A percentile compares a stretch with the other conserved stretches of the same genome.
These are phyloP conservation scores for Burhinus oedicnemus DNA, from an alignment of 2,113 vertebrate genomes.

Conservation along the genomic window DNA sequence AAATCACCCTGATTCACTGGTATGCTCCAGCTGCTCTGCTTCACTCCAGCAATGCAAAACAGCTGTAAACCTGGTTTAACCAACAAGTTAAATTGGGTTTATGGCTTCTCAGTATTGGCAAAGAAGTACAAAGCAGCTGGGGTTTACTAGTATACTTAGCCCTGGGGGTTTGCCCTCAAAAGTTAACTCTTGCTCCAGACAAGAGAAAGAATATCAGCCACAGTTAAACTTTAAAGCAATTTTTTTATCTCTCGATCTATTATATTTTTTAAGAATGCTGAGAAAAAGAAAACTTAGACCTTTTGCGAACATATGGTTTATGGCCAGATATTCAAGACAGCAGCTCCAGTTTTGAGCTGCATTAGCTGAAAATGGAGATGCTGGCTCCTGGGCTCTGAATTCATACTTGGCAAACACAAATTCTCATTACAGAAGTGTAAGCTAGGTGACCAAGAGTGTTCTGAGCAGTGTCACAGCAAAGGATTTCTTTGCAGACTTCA, in stretches of 20 bases:
- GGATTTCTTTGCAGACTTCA: not conserved
- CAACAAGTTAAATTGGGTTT: conserved; percentile 47
- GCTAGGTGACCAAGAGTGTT: not conserved
- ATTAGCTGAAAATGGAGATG: not conserved
- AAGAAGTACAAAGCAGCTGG: conserved; percentile 47
- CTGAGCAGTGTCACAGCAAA: not conserved
- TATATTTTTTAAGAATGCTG: not conserved
- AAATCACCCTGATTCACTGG: not conserved
- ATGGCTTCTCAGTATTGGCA: conserved; percentile 34
- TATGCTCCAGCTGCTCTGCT: conserved; percentile 40
- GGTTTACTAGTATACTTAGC: not conserved
- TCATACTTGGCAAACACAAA: not conserved
- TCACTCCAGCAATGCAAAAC: conserved; percentile 27
- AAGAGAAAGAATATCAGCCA: not conserved
- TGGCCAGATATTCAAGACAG: not conserved
- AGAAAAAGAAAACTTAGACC: not conserved
- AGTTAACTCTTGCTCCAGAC: not conserved
- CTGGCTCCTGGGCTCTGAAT: not conserved
- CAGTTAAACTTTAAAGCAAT: not conserved
- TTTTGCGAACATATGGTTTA: not conserved
- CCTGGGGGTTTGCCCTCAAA: not conserved
- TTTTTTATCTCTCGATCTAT: not conserved
- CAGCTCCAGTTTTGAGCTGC: not conserved
- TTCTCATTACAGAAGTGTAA: not conserved
- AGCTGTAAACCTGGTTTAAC: conserved; percentile 56